Evolutionary conservation across 2,797 vertebrate species (phyloP).

Genomic region (Neosilurus mollespiculum): DNA sequence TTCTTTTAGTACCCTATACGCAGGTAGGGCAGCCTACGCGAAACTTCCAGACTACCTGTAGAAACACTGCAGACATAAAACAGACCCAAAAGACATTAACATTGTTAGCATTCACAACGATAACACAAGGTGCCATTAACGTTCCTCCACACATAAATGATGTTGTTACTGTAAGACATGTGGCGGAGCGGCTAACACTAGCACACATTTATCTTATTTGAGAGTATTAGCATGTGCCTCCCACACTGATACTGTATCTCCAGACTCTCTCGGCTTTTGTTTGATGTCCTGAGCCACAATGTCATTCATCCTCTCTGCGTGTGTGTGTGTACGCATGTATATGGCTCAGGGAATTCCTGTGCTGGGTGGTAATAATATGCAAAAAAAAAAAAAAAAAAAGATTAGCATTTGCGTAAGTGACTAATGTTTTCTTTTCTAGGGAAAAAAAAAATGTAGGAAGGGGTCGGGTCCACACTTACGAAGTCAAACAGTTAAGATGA

Average conservation of each 20-base stretch:
- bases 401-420: neutral
- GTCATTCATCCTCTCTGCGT: conserved; percentile 49
- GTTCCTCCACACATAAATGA: conserved; percentile 34
- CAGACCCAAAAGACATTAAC: conserved; percentile 42
- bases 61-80: conserved; percentile 37
- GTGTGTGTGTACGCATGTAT: neutral
- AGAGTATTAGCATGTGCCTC: conserved; percentile 41
- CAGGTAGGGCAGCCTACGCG: conserved; percentile 10
- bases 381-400: neutral
- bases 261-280: conserved; percentile 35
- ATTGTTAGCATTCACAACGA: conserved; percentile 43
- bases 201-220: conserved; percentile 38
- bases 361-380: conserved; percentile 13
- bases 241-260: conserved; percentile 47
- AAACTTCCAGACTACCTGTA: conserved; percentile 22
- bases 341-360: neutral
- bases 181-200: conserved; percentile 34
- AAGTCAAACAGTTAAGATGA: neutral
- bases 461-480: neutral
- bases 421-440: neutral
- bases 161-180: conserved; percentile 38
- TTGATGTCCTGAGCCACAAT: conserved; percentile 23
- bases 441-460: neutral
- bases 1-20: neutral
- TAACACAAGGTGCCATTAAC: conserved; percentile 43